Percentiles rank a stretch among this genome's conserved stretches.
Evolutionary conservation across 2,113 vertebrate species (phyloP).

Genomic region (mouse (Mus musculus)): GRCm39 chr2:136520501-136521000

Average conservation of each 20-base stretch:
- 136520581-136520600: background rate
- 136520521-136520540: conserved; percentile 58
- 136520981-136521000: conserved; percentile 48
- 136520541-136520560: background rate
- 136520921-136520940: conserved; percentile 1
- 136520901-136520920: background rate
- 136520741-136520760: background rate
- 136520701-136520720: background rate
- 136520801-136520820: background rate
- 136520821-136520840: background rate
- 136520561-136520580: background rate
- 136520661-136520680: background rate
- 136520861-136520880: background rate
- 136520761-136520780: conserved; percentile 62
- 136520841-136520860: conserved; percentile 37
- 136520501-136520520: background rate
- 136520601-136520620: too few relatives aligned
- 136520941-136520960: conserved; percentile 55
- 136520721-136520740: background rate
- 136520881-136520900: conserved; percentile 40
- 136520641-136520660: background rate
- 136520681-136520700: background rate
- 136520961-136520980: background rate
- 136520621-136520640: background rate
- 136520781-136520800: background rate